These are phyloP conservation scores for Fopius arisanus DNA, from an alignment of 1,140 invertebrate genomes.

Conservation along the genomic window DNA sequence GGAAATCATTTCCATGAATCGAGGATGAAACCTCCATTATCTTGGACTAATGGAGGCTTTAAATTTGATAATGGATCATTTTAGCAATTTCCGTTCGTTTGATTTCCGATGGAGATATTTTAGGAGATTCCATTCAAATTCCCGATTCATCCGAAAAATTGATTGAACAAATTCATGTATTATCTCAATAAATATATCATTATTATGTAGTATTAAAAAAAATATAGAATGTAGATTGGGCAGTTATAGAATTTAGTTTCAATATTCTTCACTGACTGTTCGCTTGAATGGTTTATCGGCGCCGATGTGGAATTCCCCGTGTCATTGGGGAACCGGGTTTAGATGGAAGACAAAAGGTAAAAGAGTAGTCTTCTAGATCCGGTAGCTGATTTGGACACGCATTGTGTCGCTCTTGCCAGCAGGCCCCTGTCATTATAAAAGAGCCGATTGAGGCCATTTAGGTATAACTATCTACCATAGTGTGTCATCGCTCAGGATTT, in stretches of 20 bases:
- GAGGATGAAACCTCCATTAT: neutral
- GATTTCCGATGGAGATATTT: neutral
- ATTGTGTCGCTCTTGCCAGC: slow-evolving; percentile 19
- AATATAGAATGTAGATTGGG: too few species aligned
- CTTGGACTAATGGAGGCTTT: neutral
- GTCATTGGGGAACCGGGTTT: neutral
- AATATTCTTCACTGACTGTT: too few species aligned
- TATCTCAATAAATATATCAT: too few species aligned
- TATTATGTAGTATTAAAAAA: too few species aligned
- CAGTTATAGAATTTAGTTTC: too few species aligned
- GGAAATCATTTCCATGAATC: neutral
- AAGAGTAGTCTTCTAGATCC: slow-evolving; percentile 15
- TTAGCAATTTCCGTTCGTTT: neutral
- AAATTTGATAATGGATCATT: neutral
- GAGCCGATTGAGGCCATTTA: slow-evolving; percentile 31
- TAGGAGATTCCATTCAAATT: neutral
- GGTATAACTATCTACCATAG: slow-evolving; percentile 4
- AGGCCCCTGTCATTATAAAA: slow-evolving; percentile 29
- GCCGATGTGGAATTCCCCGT: neutral
- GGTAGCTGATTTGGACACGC: slow-evolving; percentile 28
- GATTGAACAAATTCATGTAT: too few species aligned
- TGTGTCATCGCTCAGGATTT: neutral
- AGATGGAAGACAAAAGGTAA: slow-evolving; percentile 2
- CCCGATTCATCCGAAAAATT: too few species aligned
- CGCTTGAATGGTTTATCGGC: neutral